These are phyloP conservation scores for Puffinus mauretanicus DNA, from an alignment of 2,113 vertebrate species.

Conservation along the genomic window DNA sequence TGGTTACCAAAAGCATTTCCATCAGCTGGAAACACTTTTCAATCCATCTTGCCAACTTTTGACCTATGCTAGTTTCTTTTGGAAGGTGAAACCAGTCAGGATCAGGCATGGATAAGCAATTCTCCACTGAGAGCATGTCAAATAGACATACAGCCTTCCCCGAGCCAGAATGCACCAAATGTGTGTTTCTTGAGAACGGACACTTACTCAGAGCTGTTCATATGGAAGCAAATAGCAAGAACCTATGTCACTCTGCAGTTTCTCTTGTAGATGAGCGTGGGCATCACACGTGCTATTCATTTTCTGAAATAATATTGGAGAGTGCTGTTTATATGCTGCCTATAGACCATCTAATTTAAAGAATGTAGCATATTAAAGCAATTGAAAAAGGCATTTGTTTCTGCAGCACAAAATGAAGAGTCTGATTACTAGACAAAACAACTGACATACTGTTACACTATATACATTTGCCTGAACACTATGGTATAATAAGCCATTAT, in stretches of 20 bases:
- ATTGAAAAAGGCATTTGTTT: slow-evolving; percentile 9
- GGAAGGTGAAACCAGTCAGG: slow-evolving; percentile 66
- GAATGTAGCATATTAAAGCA: background rate
- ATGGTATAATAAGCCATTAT: background rate
- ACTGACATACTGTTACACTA: background rate
- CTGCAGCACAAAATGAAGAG: background rate
- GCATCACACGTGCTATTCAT: background rate
- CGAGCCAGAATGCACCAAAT: background rate
- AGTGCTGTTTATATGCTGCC: background rate
- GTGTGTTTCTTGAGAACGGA: background rate
- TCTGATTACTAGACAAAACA: slow-evolving; percentile 1
- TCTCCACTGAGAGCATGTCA: slow-evolving; percentile 58
- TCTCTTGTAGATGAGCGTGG: background rate
- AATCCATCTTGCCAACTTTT: slow-evolving; percentile 68
- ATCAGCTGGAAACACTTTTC: slow-evolving; percentile 72
- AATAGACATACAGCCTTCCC: background rate
- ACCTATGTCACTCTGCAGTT: background rate
- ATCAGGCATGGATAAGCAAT: slow-evolving; percentile 62
- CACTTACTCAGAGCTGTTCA: background rate
- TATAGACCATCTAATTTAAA: slow-evolving; percentile 21
- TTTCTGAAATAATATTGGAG: background rate
- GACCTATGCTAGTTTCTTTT: slow-evolving; percentile 69
- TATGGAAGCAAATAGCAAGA: slow-evolving; percentile 24
- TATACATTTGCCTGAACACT: background rate
- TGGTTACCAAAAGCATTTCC: slow-evolving; percentile 57